Evolutionary conservation across 2,888 invertebrate species (phyloP), one percentile per base, ranked within the genome.

Genomic region (Isoperla grammatica): DNA sequence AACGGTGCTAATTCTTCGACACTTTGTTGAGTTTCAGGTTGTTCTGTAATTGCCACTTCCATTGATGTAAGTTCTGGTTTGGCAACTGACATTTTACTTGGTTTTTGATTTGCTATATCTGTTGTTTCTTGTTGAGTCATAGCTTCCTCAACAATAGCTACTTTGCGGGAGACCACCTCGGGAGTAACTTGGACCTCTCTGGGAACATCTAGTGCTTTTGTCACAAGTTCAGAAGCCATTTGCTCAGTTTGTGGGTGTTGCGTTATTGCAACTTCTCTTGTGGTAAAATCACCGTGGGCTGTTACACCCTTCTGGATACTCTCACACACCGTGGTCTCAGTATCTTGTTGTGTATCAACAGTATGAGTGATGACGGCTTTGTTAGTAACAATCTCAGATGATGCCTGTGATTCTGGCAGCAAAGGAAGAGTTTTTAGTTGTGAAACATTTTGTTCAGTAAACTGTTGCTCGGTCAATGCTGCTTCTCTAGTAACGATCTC

Each of bases 291-390:
- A 3, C 39, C 11, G 1, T 13, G 50, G 5, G 39, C 55, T 15
- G 17, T 15, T 11, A 37, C 19, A 6, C 37, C 53, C 37, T 53
- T 39, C 37, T 9, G 37, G 15, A 35, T 3, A 4, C 19, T 37
- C n/a, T 53, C 53, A 19, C 17, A 17, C 9, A 53, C 53, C 12
- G 39, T 19, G 19, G 35, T 37, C 19, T 37, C 53, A 4, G 39
- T 19, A 37, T 19, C 37, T 22, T 53, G 53, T 5, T 53, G 53
- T 17, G 39, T 19, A 37, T 53, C 53, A 17, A 53, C 20, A 11
- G 53, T 53, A 37, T 57, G 40, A 43, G 59, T 59, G 19, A 57
- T 19, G 5, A 61, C 48, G 40, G 58, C 56, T 42, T 59, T 43
- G 45, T 48, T 42, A 23, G 37, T 45, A 4, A 23, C 37, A 9